Base-by-base conservation (phyloP, 2,797 vertebrate genomes). In the Hydrophis major region DNA sequence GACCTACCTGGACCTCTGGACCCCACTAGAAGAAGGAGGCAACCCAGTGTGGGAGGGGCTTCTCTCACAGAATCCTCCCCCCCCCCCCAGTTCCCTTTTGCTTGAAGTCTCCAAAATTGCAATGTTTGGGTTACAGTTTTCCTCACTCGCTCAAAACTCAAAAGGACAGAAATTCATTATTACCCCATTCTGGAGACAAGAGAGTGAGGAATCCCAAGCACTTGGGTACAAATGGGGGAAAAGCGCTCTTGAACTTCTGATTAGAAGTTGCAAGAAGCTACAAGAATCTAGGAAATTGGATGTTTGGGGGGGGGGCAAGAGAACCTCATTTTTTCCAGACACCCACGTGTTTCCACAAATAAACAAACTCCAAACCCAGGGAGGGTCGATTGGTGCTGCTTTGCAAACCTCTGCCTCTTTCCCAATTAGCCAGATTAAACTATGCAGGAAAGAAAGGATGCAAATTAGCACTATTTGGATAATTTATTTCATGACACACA, bases 41-140 rank as follows among this genome's bases (percentile, higher is more conserved):
- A 7, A 14, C 16, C 5, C 66, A 69, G n/a, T 0, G 1, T 69
- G n/a, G 66, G 66, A 6, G 66, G n/a, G 28, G 4, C 2, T 16
- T 69, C n/a, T 69, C 66, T 32, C n/a, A 32, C 6, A 74, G 28
- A 60, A 10, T 53, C 0, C 25, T 0, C 11, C 57, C 1, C 0
- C 4, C 2, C 0, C 25, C 0, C 25, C 1, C 60, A 61, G 25
- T 27, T 61, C 10, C 60, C 3, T 25, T 27, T 27, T 61, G 60
- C 1, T 61, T 61, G 60, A 61, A 61, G 60, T 2, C 60, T 8
- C 16, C 32, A 7, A 74, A 6, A 20, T 4, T 74, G 16, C 32
- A 37, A 69, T 16, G 28, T 16, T 69, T 69, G 63, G 6, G 6
- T 16, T 74, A 32, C 16, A 1, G 66, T 32, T 74, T 74, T 74